These are phyloP conservation scores for Cabera pusaria DNA, from an alignment of 2,888 invertebrate genomes.

Conservation along the genomic window DNA sequence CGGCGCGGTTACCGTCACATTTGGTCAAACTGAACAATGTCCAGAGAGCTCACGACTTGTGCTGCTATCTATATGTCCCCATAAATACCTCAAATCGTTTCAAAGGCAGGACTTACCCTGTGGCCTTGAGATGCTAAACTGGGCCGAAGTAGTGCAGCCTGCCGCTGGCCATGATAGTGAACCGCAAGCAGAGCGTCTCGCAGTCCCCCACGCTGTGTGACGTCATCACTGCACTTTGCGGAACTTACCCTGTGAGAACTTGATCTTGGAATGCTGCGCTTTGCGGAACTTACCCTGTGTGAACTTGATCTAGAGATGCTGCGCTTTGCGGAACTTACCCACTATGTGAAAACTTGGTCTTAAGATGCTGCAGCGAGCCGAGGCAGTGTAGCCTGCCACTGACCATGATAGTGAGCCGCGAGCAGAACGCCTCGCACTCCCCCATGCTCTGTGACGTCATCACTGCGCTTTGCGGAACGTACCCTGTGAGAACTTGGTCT, in stretches of 20 bases:
- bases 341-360: constrained; percentile 14
- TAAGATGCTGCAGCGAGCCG: constrained; percentile 56
- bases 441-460: constrained; percentile 79
- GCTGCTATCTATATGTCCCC: too few species aligned
- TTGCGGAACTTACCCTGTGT: too few species aligned
- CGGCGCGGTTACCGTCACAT: too few species aligned
- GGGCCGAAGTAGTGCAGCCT: constrained; percentile 88
- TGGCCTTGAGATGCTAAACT: constrained; percentile 84
- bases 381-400: constrained; percentile 88
- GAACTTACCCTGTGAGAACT: constrained; percentile 81
- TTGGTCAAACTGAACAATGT: too few species aligned
- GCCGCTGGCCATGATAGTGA: constrained; percentile 88
- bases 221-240: constrained; percentile 61
- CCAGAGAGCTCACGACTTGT: too few species aligned
- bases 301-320: too few species aligned
- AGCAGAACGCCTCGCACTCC: constrained; percentile 88
- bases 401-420: constrained; percentile 90
- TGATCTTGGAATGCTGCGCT: constrained; percentile 73
- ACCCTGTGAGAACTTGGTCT: constrained; percentile 78
- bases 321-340: constrained; percentile 7
- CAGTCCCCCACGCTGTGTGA: constrained; percentile 85
- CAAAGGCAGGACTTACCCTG: constrained; percentile 83
- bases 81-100: too few species aligned
- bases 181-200: constrained; percentile 86
- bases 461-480: constrained; percentile 61